A percentile compares a stretch with the other conserved stretches of the same genome.
These are phyloP conservation scores for Umimayanthus kanabou DNA, from an alignment of 92 coral and sea anemone genomes.

Conservation along the genomic window DNA sequence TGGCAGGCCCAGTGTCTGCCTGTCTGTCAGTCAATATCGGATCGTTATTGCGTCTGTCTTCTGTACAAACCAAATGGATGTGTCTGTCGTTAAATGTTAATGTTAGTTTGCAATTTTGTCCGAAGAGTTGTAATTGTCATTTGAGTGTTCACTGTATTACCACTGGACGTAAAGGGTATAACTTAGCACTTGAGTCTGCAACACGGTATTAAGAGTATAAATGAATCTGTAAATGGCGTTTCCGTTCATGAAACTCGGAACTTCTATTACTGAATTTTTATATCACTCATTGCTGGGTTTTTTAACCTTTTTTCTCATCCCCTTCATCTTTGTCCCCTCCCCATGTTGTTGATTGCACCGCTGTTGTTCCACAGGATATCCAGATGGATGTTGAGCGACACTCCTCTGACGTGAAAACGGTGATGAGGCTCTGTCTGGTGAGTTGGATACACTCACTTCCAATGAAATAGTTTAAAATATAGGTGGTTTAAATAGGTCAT, in stretches of 20 bases:
- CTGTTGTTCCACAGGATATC: constrained; percentile 56
- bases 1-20: neutral
- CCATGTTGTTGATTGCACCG: neutral
- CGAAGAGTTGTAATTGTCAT: neutral
- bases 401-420: constrained; percentile 86
- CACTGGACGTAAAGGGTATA: no score
- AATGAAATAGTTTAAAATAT: neutral
- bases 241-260: neutral
- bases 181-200: no score
- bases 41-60: neutral
- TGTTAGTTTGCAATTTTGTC: neutral
- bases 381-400: constrained; percentile 86
- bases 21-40: neutral
- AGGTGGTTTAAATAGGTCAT: neutral
- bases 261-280: no score
- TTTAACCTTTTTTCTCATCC: no score
- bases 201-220: neutral
- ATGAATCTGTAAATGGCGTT: neutral
- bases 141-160: no score
- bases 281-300: neutral
- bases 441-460: neutral
- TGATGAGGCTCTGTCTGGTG: constrained; percentile 90
- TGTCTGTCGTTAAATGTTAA: neutral
- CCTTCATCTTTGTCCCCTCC: neutral
- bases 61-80: neutral